Base-by-base conservation (phyloP, 2,888 invertebrate species). In the Chydorus sphaericus region DNA sequence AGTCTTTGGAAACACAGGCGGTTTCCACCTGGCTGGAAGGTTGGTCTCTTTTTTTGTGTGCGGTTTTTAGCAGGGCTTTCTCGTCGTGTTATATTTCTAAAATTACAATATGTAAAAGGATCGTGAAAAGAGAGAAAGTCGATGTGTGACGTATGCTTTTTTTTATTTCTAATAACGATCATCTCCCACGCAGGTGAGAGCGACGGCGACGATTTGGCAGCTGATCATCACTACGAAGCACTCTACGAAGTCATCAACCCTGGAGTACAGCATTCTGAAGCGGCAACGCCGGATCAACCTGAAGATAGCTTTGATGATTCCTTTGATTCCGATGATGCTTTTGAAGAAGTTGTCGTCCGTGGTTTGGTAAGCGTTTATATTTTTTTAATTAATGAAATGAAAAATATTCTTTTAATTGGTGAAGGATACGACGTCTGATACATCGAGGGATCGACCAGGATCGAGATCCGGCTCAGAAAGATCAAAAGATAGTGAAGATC, bases 171-270 rank as follows among this genome's bases (percentile, higher is more conserved):
- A 39, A 20, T 8, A 20, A 38, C 14, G n/a, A n/a, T n/a, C n/a
- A 14, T 38, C 2, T 37, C 8, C n/a, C 38, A 38, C 38, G n/a
- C 73, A 82, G 82, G 80, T 66, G 54, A 55, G 36, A 38, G 38
- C 16, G 55, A 55, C 11, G 48, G 49, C 3, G 55, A 55, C 23
- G 37, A 31, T 18, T 10, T 28, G 8, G 36, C 10, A 8, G 52
- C 18, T 2, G 81, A 81, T 59, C 82, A 83, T 67, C 75, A 79
- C 63, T 83, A 83, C 69, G 83, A 83, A 70, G 79, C 79, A 28
- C 69, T 83, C 61, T 71, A 71, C 60, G 70, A 60, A 62, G 59
- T 61, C n/a, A 55, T 61, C 44, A 54, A 48, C 10, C 55, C 55
- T 7, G 60, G 56, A n/a, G 49, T 52, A 18, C 62, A 56, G 58